These are phyloP conservation scores for Notothenia coriiceps DNA, from an alignment of 2,113 vertebrate species.

Conservation along the genomic window DNA sequence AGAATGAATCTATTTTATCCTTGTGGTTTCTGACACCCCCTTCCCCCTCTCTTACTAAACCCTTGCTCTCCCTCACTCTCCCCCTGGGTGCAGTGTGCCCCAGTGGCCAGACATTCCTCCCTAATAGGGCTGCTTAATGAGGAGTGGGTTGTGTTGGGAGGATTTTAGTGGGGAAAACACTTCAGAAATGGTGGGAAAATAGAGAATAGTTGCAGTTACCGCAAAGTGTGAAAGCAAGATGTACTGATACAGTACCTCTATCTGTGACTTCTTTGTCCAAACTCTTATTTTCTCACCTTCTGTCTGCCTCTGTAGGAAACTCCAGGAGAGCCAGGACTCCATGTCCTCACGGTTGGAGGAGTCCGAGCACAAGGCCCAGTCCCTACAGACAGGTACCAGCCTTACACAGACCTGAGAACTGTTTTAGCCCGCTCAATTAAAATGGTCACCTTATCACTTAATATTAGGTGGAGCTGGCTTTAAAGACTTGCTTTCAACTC, in stretches of 20 bases:
- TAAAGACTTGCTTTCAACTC: not conserved
- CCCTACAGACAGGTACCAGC: constrained; percentile 93
- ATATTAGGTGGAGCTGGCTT: not conserved
- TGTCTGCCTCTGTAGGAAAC: constrained; percentile 85
- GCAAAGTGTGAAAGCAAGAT: constrained; percentile 67
- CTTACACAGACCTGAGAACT: not conserved
- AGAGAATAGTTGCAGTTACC: constrained; percentile 68
- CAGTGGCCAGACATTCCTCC: constrained; percentile 84
- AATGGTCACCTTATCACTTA: constrained; percentile 9
- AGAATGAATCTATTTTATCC: constrained; percentile 82
- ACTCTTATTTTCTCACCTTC: constrained; percentile 31
- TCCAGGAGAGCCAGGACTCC: constrained; percentile 95
- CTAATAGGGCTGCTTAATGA: constrained; percentile 84
- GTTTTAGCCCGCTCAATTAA: constrained; percentile 26
- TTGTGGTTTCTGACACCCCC: constrained; percentile 71
- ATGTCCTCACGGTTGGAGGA: constrained; percentile 95
- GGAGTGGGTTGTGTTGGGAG: constrained; percentile 81
- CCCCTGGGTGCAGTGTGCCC: constrained; percentile 72
- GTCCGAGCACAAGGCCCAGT: constrained; percentile 93
- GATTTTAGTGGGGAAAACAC: constrained; percentile 80
- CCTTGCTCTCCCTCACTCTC: constrained; percentile 15
- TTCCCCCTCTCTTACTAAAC: constrained; percentile 51
- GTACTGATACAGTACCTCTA: constrained; percentile 65
- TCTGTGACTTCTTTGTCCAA: constrained; percentile 57
- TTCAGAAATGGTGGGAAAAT: constrained; percentile 82